Percentiles rank a stretch among this genome's conserved stretches.
phyloP scores from a whole-genome alignment of 1,140 invertebrate species.

The Formica selysi region DNA sequence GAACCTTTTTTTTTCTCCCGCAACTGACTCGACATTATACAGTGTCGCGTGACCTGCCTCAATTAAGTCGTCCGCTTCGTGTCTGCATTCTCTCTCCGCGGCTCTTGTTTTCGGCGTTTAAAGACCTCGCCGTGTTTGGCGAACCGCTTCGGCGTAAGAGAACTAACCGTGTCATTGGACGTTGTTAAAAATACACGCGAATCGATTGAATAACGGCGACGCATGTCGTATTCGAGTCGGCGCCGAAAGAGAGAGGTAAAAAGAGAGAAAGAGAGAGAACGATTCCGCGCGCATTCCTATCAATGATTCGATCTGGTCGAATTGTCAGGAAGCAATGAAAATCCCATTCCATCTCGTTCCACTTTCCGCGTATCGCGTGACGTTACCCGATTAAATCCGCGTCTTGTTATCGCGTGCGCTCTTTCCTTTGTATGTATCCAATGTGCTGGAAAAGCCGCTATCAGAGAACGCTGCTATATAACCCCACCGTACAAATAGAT shows the following conservation, averaged over 20 bases:
- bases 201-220: not conserved
- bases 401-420: constrained; percentile 64
- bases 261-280: constrained; percentile 16
- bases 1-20: constrained; percentile 9
- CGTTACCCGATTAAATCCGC: constrained; percentile 67
- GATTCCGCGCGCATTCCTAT: not conserved
- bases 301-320: constrained; percentile 17
- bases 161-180: constrained; percentile 46
- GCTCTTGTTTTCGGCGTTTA: constrained; percentile 55
- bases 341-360: constrained; percentile 46
- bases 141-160: not conserved
- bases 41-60: constrained; percentile 38
- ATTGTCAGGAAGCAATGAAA: constrained; percentile 56
- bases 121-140: not conserved
- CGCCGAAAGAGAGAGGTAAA: not conserved
- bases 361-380: constrained; percentile 53
- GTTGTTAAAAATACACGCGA: constrained; percentile 20
- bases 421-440: constrained; percentile 52
- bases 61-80: constrained; percentile 56
- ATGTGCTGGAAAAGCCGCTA: constrained; percentile 21
- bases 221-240: constrained; percentile 7
- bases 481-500: constrained; percentile 44
- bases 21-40: constrained; percentile 39
- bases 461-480: constrained; percentile 2
- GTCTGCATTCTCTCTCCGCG: constrained; percentile 11